Percentiles rank a stretch among this genome's conserved stretches.
Evolutionary conservation across 2,888 invertebrate genomes (phyloP).

Genomic region (Nemapogon koenigi): DNA sequence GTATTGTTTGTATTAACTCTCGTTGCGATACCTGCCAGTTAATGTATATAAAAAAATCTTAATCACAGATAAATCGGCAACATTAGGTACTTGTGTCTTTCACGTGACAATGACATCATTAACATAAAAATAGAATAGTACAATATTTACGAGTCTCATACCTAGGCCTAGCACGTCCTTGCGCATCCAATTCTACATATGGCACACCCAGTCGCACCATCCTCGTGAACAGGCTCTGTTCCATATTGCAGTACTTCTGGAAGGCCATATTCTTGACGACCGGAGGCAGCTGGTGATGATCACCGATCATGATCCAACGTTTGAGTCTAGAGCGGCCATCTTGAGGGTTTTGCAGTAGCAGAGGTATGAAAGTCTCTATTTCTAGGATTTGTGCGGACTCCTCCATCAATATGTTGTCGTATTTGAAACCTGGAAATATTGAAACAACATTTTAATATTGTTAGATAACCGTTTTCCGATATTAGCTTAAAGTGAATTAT

Average conservation of each 20-base stretch:
- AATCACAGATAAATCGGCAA: no score
- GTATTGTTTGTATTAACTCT: no score
- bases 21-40: no score
- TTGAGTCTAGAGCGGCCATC: constrained; percentile 96
- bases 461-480: no score
- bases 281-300: constrained; percentile 98
- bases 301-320: constrained; percentile 99
- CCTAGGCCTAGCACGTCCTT: constrained; percentile 92
- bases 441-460: no score
- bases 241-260: constrained; percentile 99
- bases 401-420: constrained; percentile 99
- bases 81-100: no score
- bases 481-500: no score
- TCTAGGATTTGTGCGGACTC: constrained; percentile 99
- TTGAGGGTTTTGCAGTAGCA: constrained; percentile 97
- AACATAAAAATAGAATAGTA: no score
- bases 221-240: constrained; percentile 96
- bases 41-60: constrained; percentile 4
- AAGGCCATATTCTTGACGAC: constrained; percentile 99
- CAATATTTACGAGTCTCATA: no score
- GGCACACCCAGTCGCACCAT: constrained; percentile 96
- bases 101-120: no score
- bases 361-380: constrained; percentile 98
- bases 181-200: constrained; percentile 96
- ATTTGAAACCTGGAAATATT: constrained; percentile 77